Percentiles rank a stretch among this genome's conserved stretches.
These are phyloP conservation scores for Phymatocera aterrima DNA, from an alignment of 2,888 invertebrate species.

Conservation along the genomic window DNA sequence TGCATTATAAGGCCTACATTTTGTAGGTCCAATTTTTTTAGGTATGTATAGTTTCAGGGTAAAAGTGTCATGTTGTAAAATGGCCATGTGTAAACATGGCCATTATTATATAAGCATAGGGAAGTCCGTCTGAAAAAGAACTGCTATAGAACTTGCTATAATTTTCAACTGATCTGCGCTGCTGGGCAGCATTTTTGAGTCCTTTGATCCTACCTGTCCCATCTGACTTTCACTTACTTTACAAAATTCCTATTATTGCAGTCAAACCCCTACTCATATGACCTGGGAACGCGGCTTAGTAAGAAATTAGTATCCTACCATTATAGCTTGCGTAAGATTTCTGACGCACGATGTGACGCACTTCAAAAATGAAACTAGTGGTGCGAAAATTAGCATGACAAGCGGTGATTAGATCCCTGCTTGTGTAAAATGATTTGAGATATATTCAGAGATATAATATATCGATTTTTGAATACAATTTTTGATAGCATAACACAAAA, in stretches of 20 bases:
- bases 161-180: background rate
- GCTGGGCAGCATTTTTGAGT: background rate
- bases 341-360: constrained; percentile 9
- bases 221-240: background rate
- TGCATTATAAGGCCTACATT: too few relatives aligned
- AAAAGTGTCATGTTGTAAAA: too few relatives aligned
- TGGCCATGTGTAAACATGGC: too few relatives aligned
- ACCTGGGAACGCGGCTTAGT: background rate
- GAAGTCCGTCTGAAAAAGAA: too few relatives aligned
- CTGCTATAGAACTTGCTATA: too few relatives aligned
- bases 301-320: background rate
- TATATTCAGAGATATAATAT: background rate
- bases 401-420: background rate
- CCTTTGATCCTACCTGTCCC: background rate
- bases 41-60: too few relatives aligned
- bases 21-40: too few relatives aligned
- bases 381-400: constrained; percentile 15
- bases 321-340: background rate
- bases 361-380: background rate
- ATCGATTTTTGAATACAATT: too few relatives aligned
- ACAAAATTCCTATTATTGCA: too few relatives aligned
- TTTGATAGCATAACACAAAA: too few relatives aligned
- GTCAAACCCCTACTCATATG: background rate
- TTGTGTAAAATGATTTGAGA: background rate
- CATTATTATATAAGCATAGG: too few relatives aligned